Conservation (phyloP, 2,113 vertebrate species). For the Lutjanus erythropterus region DNA sequence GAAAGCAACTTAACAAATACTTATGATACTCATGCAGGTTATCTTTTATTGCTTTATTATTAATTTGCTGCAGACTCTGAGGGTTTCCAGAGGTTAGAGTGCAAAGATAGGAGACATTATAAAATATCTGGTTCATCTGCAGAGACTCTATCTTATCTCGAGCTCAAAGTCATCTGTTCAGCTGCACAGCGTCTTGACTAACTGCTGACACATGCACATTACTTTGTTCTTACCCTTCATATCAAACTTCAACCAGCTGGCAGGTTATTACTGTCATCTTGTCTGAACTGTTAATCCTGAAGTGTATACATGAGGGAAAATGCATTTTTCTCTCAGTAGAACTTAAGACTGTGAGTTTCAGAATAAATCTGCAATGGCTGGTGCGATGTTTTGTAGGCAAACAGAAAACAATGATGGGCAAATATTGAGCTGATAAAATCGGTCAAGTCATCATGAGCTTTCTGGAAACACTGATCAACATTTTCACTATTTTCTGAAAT, state of each 20-base stretch:
- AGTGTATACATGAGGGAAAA: no score
- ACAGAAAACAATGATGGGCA: no score
- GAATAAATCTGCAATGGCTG: not conserved
- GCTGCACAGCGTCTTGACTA: no score
- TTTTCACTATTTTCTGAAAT: no score
- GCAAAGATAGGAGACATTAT: constrained; percentile 12
- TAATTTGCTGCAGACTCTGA: not conserved
- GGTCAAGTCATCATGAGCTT: no score
- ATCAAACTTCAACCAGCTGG: not conserved
- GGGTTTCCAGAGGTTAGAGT: not conserved
- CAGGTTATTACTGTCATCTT: no score
- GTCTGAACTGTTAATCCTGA: no score
- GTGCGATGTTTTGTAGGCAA: not conserved
- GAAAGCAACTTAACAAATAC: not conserved
- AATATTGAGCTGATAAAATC: no score
- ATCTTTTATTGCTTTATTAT: no score
- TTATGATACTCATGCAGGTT: not conserved
- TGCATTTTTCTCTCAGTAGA: not conserved
- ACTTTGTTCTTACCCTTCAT: not conserved
- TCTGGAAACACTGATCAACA: no score
- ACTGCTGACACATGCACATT: constrained; percentile 5
- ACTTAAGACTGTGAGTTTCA: not conserved
- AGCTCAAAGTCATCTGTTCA: constrained; percentile 49
- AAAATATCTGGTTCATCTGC: not conserved
- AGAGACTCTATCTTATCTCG: constrained; percentile 62